These are phyloP conservation scores for Oenanthe oenanthe DNA, from an alignment of 2,113 vertebrate genomes.

Conservation along the genomic window DNA sequence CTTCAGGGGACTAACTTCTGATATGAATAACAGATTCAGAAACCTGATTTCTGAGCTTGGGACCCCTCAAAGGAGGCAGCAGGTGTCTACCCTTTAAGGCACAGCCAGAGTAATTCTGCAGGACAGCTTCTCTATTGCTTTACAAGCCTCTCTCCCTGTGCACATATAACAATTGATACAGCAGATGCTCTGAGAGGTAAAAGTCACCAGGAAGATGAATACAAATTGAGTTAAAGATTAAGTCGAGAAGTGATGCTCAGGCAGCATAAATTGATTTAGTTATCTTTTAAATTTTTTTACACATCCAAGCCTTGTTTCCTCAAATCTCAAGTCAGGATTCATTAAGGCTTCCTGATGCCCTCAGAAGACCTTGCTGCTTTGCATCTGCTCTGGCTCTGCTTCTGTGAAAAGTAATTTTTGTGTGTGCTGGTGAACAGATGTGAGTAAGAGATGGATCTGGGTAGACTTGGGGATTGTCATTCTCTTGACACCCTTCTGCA, in stretches of 20 bases:
- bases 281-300: neutral
- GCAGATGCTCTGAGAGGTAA: neutral
- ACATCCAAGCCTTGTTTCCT: neutral
- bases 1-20: neutral
- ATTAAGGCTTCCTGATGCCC: neutral
- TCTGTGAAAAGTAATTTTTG: neutral
- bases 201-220: neutral
- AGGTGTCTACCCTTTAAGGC: neutral
- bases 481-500: neutral
- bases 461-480: neutral
- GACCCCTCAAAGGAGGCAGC: neutral
- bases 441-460: neutral
- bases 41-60: neutral
- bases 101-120: neutral
- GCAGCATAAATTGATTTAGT: neutral
- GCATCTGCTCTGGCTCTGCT: neutral
- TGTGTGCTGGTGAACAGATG: neutral
- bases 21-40: neutral
- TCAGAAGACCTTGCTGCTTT: neutral
- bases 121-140: neutral
- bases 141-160: neutral
- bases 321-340: neutral
- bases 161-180: neutral
- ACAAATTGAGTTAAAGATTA: conserved; percentile 12
- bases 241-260: neutral